Conservation (phyloP, 1,140 invertebrate species). For the Agrypnia vestita region DNA sequence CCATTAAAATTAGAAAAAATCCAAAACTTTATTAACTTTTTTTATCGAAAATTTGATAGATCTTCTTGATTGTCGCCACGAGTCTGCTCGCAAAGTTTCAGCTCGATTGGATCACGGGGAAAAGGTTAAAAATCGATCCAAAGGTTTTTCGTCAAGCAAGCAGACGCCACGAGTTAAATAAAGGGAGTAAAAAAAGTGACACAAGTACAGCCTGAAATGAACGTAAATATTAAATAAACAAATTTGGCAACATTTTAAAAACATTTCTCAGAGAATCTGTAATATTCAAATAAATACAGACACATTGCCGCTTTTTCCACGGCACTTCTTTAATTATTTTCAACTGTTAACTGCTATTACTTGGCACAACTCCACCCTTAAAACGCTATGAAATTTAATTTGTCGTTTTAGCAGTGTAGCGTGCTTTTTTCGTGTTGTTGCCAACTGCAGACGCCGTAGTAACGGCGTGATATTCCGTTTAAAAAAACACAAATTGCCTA, state of each 20-base stretch:
- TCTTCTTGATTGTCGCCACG: no score
- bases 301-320: conserved; percentile 4
- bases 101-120: no score
- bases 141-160: no score
- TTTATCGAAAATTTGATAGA: no score
- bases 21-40: no score
- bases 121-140: no score
- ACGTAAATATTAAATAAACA: no score
- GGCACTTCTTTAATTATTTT: conserved; percentile 39
- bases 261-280: conserved; percentile 10
- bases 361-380: conserved; percentile 43
- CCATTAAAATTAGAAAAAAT: no score
- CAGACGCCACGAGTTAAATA: no score
- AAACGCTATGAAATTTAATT: conserved; percentile 51
- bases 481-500: conserved; percentile 23
- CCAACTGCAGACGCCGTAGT: conserved; percentile 5
- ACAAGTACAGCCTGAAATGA: no score
- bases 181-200: no score
- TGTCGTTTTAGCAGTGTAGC: conserved; percentile 33
- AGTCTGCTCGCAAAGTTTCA: no score
- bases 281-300: conserved; percentile 21
- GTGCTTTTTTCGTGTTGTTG: not conserved
- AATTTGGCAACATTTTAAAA: not conserved
- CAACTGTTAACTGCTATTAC: conserved; percentile 43
- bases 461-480: not conserved